phyloP scores from a whole-genome alignment of 2,113 vertebrate species.

The Malurus elegans region DNA sequence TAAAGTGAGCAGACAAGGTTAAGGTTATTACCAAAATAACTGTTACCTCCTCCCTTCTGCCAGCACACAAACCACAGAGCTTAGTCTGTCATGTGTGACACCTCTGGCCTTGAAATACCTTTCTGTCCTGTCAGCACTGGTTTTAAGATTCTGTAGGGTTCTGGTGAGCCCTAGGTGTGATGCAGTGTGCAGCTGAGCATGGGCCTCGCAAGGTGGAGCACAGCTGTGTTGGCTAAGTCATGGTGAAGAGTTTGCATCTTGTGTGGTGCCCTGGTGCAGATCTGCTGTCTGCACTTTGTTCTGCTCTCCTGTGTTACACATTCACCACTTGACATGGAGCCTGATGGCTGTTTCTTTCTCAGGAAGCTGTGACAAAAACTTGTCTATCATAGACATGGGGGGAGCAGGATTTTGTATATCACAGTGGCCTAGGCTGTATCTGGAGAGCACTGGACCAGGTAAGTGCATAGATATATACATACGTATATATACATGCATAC shows the following conservation, averaged over 20 bases:
- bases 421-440: background rate
- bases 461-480: background rate
- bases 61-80: background rate
- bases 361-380: background rate
- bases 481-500: too few relatives aligned
- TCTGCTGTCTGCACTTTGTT: background rate
- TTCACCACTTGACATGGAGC: background rate
- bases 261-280: background rate
- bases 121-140: background rate
- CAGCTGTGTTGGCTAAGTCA: background rate
- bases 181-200: background rate
- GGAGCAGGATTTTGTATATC: background rate
- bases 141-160: background rate
- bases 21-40: background rate
- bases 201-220: rapidly evolving
- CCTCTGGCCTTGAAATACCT: background rate
- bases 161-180: background rate
- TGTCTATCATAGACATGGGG: background rate
- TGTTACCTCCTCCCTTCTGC: background rate
- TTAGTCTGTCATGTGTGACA: background rate
- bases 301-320: background rate
- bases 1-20: background rate
- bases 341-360: background rate
- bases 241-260: background rate
- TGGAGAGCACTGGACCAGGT: background rate